A percentile compares a stretch with the other conserved stretches of the same genome.
Conservation (phyloP, 2,797 vertebrate genomes). For the Pipistrellus kuhlii region DNA sequence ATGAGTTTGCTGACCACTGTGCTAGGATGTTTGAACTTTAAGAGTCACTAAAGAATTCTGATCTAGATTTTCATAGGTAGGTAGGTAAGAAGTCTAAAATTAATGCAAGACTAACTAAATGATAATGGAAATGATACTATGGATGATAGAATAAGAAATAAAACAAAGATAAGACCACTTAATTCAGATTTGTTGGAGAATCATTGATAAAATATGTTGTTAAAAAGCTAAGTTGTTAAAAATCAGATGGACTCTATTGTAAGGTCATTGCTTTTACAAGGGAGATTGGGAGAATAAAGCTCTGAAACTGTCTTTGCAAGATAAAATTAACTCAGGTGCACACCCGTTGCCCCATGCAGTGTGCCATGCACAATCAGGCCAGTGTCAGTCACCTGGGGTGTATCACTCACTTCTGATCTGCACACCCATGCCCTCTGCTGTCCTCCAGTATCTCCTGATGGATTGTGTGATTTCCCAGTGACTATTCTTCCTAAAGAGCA, state of each 20-base stretch:
- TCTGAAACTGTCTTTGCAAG: neutral
- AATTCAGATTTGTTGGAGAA: slow-evolving; percentile 22
- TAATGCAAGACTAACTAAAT: neutral
- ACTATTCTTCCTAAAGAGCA: neutral
- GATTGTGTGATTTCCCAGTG: neutral
- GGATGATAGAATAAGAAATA: neutral
- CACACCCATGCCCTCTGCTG: neutral
- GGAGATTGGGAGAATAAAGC: neutral
- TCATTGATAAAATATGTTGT: neutral
- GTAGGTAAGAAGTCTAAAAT: neutral
- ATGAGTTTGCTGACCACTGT: no score
- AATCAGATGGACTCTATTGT: neutral
- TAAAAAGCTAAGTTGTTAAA: slow-evolving; percentile 13
- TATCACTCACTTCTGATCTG: neutral
- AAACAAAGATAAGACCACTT: neutral
- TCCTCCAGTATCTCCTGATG: neutral
- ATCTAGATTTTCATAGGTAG: neutral
- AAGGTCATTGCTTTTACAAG: slow-evolving; percentile 18
- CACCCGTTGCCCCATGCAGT: neutral
- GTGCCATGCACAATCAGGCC: neutral
- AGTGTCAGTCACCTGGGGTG: neutral
- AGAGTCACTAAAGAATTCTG: neutral
- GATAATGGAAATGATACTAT: neutral
- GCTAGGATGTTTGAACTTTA: neutral
- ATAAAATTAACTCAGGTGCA: neutral